Evolutionary conservation across 2,113 vertebrate genomes (phyloP).

Genomic region (Nothobranchius kuhntae): DNA sequence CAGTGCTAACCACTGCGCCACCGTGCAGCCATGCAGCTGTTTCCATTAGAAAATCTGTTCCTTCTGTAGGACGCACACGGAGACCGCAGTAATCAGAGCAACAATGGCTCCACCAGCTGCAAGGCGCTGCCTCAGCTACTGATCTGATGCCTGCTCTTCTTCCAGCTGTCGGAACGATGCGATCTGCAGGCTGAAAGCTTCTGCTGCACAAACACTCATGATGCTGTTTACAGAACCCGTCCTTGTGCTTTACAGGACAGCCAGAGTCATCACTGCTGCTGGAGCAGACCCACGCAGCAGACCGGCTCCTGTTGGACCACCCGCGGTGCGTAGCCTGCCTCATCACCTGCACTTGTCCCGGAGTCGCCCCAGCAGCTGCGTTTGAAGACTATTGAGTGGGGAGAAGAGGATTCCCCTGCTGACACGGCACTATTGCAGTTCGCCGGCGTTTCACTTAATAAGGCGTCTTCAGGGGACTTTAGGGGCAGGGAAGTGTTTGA

Average conservation of each 20-base stretch:
- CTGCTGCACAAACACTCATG: background rate
- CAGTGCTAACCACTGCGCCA: too few species aligned
- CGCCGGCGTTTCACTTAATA: constrained; percentile 53
- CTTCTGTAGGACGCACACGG: background rate
- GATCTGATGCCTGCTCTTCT: constrained; percentile 11
- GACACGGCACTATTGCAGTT: constrained; percentile 52
- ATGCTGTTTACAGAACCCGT: constrained; percentile 24
- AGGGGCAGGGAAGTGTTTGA: background rate
- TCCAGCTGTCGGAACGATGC: constrained; percentile 22
- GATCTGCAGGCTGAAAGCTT: constrained; percentile 14
- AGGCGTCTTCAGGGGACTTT: constrained; percentile 34
- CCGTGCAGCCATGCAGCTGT: too few species aligned
- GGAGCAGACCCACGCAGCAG: constrained; percentile 2
- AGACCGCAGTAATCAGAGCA: constrained; percentile 5
- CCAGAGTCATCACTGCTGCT: constrained; percentile 15
- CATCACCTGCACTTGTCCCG: constrained; percentile 33
- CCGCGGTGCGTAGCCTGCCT: constrained; percentile 35
- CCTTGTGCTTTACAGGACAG: constrained; percentile 2
- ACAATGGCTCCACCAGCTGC: constrained; percentile 16
- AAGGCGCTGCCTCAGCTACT: constrained; percentile 13
- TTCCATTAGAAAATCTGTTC: too few species aligned
- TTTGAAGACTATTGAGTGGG: constrained; percentile 55
- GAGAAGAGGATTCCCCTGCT: constrained; percentile 58
- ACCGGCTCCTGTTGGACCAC: constrained; percentile 8
- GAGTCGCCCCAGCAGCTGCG: constrained; percentile 39